Conservation (phyloP, 30 jellyfish, hydroid and myxozoan genomes). For the Chironex yamaguchii region DNA sequence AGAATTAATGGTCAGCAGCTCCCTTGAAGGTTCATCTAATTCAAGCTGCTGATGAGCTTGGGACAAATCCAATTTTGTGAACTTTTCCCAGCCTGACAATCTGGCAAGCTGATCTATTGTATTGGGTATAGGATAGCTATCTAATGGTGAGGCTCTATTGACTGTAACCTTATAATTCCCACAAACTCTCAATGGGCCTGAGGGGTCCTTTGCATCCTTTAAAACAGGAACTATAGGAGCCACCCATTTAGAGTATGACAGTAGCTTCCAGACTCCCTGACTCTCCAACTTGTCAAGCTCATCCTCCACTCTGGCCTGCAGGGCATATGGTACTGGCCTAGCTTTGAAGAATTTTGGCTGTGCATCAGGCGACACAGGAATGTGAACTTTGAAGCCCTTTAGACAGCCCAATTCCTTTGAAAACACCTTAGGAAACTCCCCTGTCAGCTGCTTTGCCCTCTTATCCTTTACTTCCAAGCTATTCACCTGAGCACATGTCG, state of each 20-base stretch:
- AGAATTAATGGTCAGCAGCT: constrained; percentile 30
- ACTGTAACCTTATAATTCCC: constrained; percentile 44
- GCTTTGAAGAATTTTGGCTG: constrained; percentile 31
- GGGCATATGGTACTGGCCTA: constrained; percentile 60
- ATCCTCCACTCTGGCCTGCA: constrained; percentile 30
- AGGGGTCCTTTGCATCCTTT: constrained; percentile 5
- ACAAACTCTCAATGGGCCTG: constrained; percentile 24
- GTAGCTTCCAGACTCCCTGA: constrained; percentile 31
- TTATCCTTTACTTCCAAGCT: background rate
- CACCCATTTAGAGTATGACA: too few species aligned
- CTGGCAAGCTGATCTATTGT: constrained; percentile 14
- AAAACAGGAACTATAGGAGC: too few species aligned
- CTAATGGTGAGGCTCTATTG: constrained; percentile 9
- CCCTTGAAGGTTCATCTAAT: constrained; percentile 36
- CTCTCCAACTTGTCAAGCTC: constrained; percentile 39
- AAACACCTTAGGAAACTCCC: too few species aligned
- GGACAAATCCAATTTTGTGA: constrained; percentile 49
- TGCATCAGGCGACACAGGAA: constrained; percentile 16
- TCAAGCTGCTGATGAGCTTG: constrained; percentile 30
- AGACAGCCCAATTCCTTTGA: constrained; percentile 4
- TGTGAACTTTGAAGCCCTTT: constrained; percentile 13
- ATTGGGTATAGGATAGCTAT: constrained; percentile 49
- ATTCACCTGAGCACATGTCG: too few species aligned
- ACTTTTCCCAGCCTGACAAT: constrained; percentile 29
- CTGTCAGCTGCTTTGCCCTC: too few species aligned